A percentile compares a stretch with the other conserved stretches of the same genome.
Evolutionary conservation across 2,797 vertebrate species (phyloP).

Genomic region (Sebastes flavidus): DNA sequence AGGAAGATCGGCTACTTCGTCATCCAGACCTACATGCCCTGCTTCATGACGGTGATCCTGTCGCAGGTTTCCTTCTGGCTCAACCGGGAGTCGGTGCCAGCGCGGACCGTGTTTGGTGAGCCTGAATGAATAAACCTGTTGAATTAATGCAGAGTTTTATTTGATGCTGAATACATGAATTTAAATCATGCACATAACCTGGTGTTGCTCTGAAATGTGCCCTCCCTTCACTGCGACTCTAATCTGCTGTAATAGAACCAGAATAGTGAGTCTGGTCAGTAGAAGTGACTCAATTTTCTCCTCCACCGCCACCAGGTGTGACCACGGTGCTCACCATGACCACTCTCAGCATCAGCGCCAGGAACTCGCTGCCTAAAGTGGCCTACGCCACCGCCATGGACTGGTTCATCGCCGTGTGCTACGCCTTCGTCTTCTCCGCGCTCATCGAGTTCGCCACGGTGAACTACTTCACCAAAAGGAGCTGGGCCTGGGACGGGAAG

Average conservation of each 20-base stretch:
- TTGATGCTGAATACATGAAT: background rate
- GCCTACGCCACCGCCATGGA: constrained; percentile 98
- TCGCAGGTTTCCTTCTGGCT: constrained; percentile 99
- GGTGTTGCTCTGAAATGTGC: constrained; percentile 12
- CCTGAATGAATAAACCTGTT: too few relatives aligned
- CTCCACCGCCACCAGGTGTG: constrained; percentile 82
- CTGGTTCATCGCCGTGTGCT: constrained; percentile 99
- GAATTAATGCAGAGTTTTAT: background rate
- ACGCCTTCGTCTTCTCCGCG: constrained; percentile 97
- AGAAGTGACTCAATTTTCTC: constrained; percentile 32
- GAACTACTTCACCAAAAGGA: constrained; percentile 98
- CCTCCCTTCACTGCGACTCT: background rate
- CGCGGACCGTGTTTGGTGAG: constrained; percentile 96
- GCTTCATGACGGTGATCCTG: constrained; percentile 98
- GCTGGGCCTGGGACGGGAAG: constrained; percentile 99
- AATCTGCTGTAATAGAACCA: constrained; percentile 22
- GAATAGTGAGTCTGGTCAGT: background rate
- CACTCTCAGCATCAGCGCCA: constrained; percentile 96
- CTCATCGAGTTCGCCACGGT: constrained; percentile 98
- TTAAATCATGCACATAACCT: background rate
- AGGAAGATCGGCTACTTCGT: constrained; percentile 99
- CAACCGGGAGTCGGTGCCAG: constrained; percentile 97
- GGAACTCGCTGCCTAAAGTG: constrained; percentile 96
- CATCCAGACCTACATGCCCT: constrained; percentile 98
- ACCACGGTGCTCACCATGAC: constrained; percentile 99